A percentile compares a stretch with the other conserved stretches of the same genome.
Conservation (phyloP, 30 jellyfish, hydroid and myxozoan species). For the Chrysaora quinquecirrha region DNA sequence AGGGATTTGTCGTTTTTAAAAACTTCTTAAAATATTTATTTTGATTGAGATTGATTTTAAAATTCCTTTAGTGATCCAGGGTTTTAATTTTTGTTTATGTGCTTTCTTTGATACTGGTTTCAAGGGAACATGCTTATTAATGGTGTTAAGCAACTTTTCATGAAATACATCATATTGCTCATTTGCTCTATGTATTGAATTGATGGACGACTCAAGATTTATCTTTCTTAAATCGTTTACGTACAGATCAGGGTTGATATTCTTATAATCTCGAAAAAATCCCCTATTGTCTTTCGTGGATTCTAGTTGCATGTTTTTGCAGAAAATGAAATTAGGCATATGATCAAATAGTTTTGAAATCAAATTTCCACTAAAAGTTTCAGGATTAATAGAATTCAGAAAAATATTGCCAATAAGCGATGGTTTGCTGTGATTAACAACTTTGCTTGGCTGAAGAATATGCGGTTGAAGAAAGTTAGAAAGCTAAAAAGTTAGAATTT, state of each 20-base stretch:
- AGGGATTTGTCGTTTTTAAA: not conserved
- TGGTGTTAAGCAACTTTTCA: not conserved
- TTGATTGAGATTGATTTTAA: conserved; percentile 12
- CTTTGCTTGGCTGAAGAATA: conserved; percentile 41
- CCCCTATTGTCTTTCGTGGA: conserved; percentile 18
- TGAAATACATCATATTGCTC: not conserved
- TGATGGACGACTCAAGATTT: not conserved
- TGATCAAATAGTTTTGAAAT: conserved; percentile 30
- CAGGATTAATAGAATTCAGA: conserved; percentile 31
- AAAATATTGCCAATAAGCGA: conserved; percentile 42
- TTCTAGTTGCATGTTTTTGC: conserved; percentile 19
- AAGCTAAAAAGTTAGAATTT: too few species aligned
- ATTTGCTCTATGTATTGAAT: not conserved
- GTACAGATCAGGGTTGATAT: conserved; percentile 17
- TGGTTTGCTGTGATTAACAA: conserved; percentile 16
- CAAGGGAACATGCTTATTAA: not conserved
- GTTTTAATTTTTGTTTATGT: not conserved
- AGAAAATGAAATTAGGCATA: conserved; percentile 40
- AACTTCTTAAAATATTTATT: conserved; percentile 14
- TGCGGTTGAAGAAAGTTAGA: conserved; percentile 49
- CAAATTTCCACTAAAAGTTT: conserved; percentile 33
- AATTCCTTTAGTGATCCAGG: not conserved
- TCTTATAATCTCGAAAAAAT: conserved; percentile 37
- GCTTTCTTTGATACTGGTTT: not conserved
- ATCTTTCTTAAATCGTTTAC: conserved; percentile 19